Evolutionary conservation across 2,888 invertebrate genomes (phyloP).

Genomic region (Nomada fabriciana): DNA sequence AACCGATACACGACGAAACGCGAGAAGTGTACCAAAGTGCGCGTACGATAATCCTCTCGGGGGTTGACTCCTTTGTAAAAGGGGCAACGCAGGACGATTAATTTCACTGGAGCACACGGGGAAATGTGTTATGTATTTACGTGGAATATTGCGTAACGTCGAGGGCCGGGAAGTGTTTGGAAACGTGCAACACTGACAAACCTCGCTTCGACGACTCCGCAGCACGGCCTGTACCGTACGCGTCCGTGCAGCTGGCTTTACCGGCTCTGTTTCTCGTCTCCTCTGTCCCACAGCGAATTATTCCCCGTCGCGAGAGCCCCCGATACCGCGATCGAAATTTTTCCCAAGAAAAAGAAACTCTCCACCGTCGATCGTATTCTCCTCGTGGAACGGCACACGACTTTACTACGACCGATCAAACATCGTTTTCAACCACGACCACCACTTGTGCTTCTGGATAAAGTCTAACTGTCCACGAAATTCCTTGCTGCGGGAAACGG

Average conservation of each 20-base stretch:
- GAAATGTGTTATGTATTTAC: conserved; percentile 80
- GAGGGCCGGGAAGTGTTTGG: conserved; percentile 75
- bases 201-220: conserved; percentile 65
- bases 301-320: conserved; percentile 50
- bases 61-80: conserved; percentile 57
- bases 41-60: conserved; percentile 24
- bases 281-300: conserved; percentile 60
- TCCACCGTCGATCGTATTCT: conserved; percentile 67
- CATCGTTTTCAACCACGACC: conserved; percentile 58
- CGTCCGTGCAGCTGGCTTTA: conserved; percentile 65
- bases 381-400: conserved; percentile 77
- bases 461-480: conserved; percentile 38
- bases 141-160: conserved; percentile 82
- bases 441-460: conserved; percentile 65
- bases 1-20: conserved; percentile 33
- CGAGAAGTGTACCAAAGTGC: conserved; percentile 45
- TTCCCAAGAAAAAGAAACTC: conserved; percentile 50
- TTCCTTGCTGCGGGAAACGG: conserved; percentile 56
- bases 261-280: conserved; percentile 69
- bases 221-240: conserved; percentile 51
- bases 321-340: conserved; percentile 64
- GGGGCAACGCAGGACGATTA: conserved; percentile 61
- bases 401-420: conserved; percentile 68
- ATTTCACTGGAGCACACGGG: conserved; percentile 63
- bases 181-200: conserved; percentile 73